Base-by-base conservation (phyloP, 2,888 invertebrate genomes). In the Lepeophtheirus nordmannii region DNA sequence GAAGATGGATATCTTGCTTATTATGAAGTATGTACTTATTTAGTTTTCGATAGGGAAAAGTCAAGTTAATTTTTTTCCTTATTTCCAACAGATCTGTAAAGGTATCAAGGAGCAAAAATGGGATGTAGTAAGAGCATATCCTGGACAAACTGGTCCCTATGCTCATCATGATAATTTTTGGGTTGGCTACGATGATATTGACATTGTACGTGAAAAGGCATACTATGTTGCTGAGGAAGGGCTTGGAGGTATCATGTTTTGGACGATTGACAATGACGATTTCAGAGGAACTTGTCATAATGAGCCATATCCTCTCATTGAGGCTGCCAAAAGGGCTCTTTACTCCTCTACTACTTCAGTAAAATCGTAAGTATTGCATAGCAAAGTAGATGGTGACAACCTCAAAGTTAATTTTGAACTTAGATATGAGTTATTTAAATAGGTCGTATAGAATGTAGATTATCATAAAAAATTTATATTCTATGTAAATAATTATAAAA, bases 221-320 rank as follows among this genome's bases (percentile, higher is more conserved):
- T 82, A 85, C 71, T 92, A 89, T 73, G 91, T 89, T 1, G 86
- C 84, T 40, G 85, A 89, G 68, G 85, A 87, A 70, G 83, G 84
- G 65, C 80, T 92, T 30, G 92, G 92, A 71, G 92, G 92, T 30
- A 88, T 89, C 62, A 89, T 89, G 89, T 88, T 88, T 76, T 89
- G 89, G 89, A 87, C 91, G 0, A 86, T 93, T 71, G 92, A 92
- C 77, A 92, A 90, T 74, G 92, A 93, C 70, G 92, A 93, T 74
- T 93, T 92, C 80, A 82, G 91, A 60, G 92, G 92, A n/a, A 82
- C 81, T 41, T 92, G 92, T 73, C 86, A 86, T 70, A 85, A 82
- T 37, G 85, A 85, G 73, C 86, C 89, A 0, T 92, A 90, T 77
- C 92, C 92, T 0, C 78, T 93, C 61, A 90, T 92, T 70, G 91